Conservation (phyloP, 64 coral and sea anemone species). For the Montipora cactus region DNA sequence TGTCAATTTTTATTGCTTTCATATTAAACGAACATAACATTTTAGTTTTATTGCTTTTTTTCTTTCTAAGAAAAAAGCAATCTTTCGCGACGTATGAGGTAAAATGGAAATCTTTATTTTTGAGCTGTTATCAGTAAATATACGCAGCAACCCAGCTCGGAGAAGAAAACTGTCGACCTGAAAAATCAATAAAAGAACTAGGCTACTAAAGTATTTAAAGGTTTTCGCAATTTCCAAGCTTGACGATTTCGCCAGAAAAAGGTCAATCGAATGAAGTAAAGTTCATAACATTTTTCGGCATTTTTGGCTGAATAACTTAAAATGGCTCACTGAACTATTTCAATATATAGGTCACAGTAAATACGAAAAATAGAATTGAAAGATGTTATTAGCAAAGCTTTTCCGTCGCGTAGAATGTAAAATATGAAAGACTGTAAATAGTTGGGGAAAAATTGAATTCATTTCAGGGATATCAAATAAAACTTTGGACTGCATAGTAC, state of each 20-base stretch:
- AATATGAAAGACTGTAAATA: neutral
- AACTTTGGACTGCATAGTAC: neutral
- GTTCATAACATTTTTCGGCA: neutral
- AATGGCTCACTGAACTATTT: neutral
- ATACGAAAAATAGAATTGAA: neutral
- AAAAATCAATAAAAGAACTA: neutral
- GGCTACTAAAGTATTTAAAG: neutral
- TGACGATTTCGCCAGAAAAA: neutral
- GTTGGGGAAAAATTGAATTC: neutral
- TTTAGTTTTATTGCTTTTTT: no score
- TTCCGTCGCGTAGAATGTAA: neutral
- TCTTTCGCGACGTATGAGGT: no score
- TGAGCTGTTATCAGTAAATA: conserved; percentile 3
- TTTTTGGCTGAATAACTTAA: neutral
- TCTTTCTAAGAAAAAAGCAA: no score
- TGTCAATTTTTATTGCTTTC: no score
- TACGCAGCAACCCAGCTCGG: neutral
- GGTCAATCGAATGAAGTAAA: neutral
- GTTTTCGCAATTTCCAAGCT: neutral
- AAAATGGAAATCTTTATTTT: neutral
- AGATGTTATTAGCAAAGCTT: neutral
- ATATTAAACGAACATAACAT: no score
- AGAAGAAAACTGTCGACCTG: neutral
- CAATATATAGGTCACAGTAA: conserved; percentile 6
- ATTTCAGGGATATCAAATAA: neutral